Evolutionary conservation across 2,888 invertebrate genomes (phyloP).

Genomic region (Melanotus villosus): DNA sequence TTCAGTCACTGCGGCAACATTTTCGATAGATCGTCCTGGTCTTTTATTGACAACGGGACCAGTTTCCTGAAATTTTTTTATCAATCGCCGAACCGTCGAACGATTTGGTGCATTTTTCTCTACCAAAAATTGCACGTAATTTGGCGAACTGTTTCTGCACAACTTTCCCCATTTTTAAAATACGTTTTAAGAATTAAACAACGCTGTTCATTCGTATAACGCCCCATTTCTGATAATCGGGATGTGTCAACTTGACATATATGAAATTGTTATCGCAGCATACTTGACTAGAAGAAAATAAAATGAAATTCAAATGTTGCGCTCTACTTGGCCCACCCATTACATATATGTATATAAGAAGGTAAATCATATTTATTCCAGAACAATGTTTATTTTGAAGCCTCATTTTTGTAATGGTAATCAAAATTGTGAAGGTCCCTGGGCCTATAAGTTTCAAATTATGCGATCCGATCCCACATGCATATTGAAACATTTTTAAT

Average conservation of each 20-base stretch:
- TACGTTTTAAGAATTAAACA: not conserved
- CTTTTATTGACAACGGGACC: not conserved
- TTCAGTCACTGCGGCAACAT: not conserved
- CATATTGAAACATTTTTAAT: too few relatives aligned
- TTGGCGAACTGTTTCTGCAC: slow-evolving; percentile 1
- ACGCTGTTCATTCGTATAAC: not conserved
- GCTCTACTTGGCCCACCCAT: not conserved
- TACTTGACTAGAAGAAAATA: not conserved
- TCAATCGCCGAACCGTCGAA: not conserved
- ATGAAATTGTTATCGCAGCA: not conserved
- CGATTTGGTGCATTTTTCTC: slow-evolving; percentile 2
- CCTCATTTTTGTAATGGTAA: too few relatives aligned
- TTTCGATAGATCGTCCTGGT: not conserved
- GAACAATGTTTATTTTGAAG: too few relatives aligned
- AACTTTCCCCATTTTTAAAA: not conserved
- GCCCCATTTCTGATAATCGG: not conserved
- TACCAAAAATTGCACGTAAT: slow-evolving; percentile 5
- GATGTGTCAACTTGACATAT: not conserved
- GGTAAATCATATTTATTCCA: too few relatives aligned
- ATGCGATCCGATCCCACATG: too few relatives aligned
- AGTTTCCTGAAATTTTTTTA: not conserved
- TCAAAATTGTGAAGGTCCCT: too few relatives aligned
- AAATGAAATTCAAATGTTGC: not conserved
- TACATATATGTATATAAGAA: too few relatives aligned
- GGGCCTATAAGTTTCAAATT: too few relatives aligned